Evolutionary conservation across 2,888 invertebrate species (phyloP).

Genomic region (Rapana venosa): DNA sequence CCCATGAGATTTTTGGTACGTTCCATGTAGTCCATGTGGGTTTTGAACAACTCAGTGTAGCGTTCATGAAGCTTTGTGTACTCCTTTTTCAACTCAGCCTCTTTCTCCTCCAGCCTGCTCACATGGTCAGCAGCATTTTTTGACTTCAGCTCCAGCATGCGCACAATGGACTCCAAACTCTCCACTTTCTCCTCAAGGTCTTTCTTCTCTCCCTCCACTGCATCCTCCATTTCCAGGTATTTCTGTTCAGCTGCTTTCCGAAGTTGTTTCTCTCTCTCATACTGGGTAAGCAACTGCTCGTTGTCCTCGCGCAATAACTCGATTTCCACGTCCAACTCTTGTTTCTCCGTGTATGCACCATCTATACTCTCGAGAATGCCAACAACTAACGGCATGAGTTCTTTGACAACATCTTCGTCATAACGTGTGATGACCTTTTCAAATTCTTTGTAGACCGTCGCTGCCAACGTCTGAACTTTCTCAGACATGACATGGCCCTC

Average conservation of each 20-base stretch:
- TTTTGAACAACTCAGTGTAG: conserved; percentile 98
- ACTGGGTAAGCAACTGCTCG: conserved; percentile 98
- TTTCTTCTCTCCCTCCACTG: conserved; percentile 95
- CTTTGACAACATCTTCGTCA: conserved; percentile 98
- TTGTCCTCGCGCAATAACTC: conserved; percentile 98
- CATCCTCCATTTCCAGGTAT: conserved; percentile 96
- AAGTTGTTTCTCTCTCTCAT: conserved; percentile 98
- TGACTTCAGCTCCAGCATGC: conserved; percentile 98
- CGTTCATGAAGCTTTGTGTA: conserved; percentile 97
- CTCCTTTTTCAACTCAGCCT: conserved; percentile 96
- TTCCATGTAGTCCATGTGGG: conserved; percentile 99
- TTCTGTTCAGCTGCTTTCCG: conserved; percentile 91
- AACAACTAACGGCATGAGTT: conserved; percentile 98
- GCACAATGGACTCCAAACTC: conserved; percentile 95
- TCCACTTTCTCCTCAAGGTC: conserved; percentile 94
- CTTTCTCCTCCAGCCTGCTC: conserved; percentile 94
- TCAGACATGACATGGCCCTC: conserved; percentile 98
- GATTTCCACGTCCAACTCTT: conserved; percentile 97
- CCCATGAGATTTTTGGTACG: conserved; percentile 95
- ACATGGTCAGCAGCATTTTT: conserved; percentile 98
- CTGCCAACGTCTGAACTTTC: conserved; percentile 97
- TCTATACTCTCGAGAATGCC: conserved; percentile 98
- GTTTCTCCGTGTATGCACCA: conserved; percentile 96
- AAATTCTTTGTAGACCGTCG: conserved; percentile 98
- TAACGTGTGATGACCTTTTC: conserved; percentile 98